Percentiles rank a stretch among this genome's conserved stretches.
phyloP scores from a whole-genome alignment of 2,113 vertebrate genomes.

The Rissa tridactyla region DNA sequence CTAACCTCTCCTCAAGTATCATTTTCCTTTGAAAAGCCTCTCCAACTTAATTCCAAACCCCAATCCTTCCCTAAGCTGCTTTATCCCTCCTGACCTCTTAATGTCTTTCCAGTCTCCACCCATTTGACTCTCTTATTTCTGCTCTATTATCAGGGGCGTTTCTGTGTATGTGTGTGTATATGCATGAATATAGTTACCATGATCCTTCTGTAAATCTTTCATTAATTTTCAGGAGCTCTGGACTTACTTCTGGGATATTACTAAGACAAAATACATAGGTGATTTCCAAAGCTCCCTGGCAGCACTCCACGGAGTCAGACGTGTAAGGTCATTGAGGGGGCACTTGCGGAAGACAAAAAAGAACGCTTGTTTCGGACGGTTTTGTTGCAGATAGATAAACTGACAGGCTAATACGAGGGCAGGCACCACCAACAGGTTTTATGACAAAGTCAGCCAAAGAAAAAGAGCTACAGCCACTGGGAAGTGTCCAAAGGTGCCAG shows the following conservation, averaged over 20 bases:
- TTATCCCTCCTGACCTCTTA: background rate
- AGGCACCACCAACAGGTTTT: background rate
- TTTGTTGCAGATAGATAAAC: background rate
- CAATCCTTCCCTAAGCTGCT: background rate
- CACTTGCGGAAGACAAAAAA: background rate
- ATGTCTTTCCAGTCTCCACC: background rate
- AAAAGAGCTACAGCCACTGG: background rate
- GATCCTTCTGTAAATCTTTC: background rate
- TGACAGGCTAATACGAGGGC: background rate
- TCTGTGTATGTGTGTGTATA: background rate
- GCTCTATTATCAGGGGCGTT: background rate
- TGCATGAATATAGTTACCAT: background rate
- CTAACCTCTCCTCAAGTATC: constrained; percentile 6
- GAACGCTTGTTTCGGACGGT: background rate
- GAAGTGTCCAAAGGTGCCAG: background rate
- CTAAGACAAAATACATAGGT: background rate
- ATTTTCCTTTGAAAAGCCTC: constrained; percentile 7
- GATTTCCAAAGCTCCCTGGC: background rate
- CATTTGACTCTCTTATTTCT: background rate
- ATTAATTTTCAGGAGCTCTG: background rate
- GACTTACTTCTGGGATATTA: background rate
- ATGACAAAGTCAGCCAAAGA: background rate
- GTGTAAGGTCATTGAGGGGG: background rate
- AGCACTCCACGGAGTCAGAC: background rate
- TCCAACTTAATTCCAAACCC: constrained; percentile 7